Percentiles rank a stretch among this genome's conserved stretches.
Evolutionary conservation across 2,888 invertebrate species (phyloP).

Genomic region (Spicauda simplicius): DNA sequence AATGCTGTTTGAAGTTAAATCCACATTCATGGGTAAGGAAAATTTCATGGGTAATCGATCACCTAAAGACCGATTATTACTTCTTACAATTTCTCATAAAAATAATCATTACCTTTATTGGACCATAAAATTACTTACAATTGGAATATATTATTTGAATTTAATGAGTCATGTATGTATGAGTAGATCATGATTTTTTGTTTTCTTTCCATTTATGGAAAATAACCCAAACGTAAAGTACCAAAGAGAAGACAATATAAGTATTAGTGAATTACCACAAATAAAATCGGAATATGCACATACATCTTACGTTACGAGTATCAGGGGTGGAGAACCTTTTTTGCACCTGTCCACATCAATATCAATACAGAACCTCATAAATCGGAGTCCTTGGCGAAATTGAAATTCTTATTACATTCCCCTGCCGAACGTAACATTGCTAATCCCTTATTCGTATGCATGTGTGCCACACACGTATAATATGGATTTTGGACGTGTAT

Average conservation of each 20-base stretch:
- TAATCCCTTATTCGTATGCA: slow-evolving; percentile 36
- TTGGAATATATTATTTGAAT: too few species aligned
- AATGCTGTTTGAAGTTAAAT: too few species aligned
- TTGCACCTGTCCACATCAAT: slow-evolving; percentile 31
- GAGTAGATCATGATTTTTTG: too few species aligned
- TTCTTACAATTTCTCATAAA: too few species aligned
- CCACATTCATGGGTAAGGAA: too few species aligned
- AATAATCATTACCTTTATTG: too few species aligned
- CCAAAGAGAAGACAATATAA: background rate
- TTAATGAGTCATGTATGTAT: too few species aligned
- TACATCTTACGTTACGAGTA: slow-evolving; percentile 9
- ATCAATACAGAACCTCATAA: slow-evolving; percentile 37
- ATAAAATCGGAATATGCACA: background rate
- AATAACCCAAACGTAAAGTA: background rate
- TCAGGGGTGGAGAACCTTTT: slow-evolving; percentile 19
- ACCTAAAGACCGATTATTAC: too few species aligned
- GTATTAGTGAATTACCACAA: background rate
- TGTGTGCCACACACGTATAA: slow-evolving; percentile 28
- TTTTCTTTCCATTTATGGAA: too few species aligned
- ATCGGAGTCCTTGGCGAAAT: slow-evolving; percentile 36
- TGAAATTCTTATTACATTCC: slow-evolving; percentile 37
- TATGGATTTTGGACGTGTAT: slow-evolving; percentile 21
- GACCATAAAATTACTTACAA: too few species aligned
- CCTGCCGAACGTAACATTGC: slow-evolving; percentile 29
- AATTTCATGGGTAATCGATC: too few species aligned